These are phyloP conservation scores for Trachythela sp. DNA, from an alignment of 64 coral and sea anemone genomes.

Conservation along the genomic window DNA sequence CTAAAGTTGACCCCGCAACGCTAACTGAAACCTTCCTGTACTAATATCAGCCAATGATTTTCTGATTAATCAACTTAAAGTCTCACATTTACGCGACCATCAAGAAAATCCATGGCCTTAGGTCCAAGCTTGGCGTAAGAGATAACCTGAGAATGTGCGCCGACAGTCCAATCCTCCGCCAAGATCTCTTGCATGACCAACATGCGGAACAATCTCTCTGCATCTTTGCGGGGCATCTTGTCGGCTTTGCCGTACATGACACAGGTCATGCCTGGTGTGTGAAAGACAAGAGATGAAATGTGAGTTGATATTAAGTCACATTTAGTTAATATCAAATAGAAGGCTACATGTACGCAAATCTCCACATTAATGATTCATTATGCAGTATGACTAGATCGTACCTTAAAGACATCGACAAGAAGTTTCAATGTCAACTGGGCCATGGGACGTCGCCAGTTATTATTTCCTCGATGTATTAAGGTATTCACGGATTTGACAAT, in stretches of 20 bases:
- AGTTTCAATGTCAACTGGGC: slow-evolving; percentile 68
- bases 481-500: slow-evolving; percentile 74
- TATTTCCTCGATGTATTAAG: slow-evolving; percentile 74
- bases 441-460: slow-evolving; percentile 58
- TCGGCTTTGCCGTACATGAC: slow-evolving; percentile 62
- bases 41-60: too few relatives aligned
- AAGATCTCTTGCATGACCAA: slow-evolving; percentile 75
- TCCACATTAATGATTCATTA: too few relatives aligned
- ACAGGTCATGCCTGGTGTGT: slow-evolving; percentile 54
- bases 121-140: slow-evolving; percentile 74
- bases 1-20: too few relatives aligned
- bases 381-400: not conserved
- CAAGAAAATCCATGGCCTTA: slow-evolving; percentile 68
- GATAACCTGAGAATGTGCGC: slow-evolving; percentile 76
- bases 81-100: slow-evolving; percentile 62
- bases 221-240: slow-evolving; percentile 73
- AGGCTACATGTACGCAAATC: too few relatives aligned
- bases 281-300: not conserved
- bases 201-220: slow-evolving; percentile 74
- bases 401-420: slow-evolving; percentile 94
- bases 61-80: too few relatives aligned
- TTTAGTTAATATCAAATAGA: too few relatives aligned
- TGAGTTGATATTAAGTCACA: too few relatives aligned
- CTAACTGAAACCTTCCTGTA: too few relatives aligned
- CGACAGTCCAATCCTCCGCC: slow-evolving; percentile 71